Evolutionary conservation across 2,113 vertebrate genomes (phyloP).

Genomic region (Quiscalus mexicanus): DNA sequence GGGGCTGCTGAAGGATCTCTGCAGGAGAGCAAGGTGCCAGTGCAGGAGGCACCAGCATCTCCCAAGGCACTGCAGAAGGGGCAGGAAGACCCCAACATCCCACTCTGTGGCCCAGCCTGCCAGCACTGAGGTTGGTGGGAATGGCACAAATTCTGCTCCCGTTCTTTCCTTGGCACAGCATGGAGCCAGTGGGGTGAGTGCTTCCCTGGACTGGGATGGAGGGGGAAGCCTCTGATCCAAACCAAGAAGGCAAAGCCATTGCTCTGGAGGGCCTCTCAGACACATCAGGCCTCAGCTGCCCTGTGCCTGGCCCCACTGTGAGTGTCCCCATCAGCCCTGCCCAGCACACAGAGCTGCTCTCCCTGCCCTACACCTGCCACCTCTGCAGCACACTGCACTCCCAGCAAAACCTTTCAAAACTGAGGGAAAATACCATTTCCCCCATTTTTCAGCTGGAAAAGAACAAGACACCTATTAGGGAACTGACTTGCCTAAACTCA

Average conservation of each 20-base stretch:
- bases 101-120: background rate
- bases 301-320: background rate
- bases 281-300: background rate
- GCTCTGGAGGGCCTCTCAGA: background rate
- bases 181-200: background rate
- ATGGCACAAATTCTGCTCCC: background rate
- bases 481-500: background rate
- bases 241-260: background rate
- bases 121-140: background rate
- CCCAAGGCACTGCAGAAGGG: background rate
- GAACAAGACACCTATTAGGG: background rate
- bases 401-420: background rate
- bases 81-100: fast-evolving
- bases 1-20: background rate
- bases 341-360: no score
- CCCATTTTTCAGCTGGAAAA: background rate
- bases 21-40: fast-evolving
- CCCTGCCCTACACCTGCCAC: background rate
- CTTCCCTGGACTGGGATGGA: background rate
- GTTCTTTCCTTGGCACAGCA: background rate
- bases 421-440: background rate
- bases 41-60: fast-evolving
- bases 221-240: background rate
- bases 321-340: background rate
- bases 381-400: background rate